These are phyloP conservation scores for Adelphocoris suturalis DNA, from an alignment of 2,888 invertebrate genomes.

Conservation along the genomic window DNA sequence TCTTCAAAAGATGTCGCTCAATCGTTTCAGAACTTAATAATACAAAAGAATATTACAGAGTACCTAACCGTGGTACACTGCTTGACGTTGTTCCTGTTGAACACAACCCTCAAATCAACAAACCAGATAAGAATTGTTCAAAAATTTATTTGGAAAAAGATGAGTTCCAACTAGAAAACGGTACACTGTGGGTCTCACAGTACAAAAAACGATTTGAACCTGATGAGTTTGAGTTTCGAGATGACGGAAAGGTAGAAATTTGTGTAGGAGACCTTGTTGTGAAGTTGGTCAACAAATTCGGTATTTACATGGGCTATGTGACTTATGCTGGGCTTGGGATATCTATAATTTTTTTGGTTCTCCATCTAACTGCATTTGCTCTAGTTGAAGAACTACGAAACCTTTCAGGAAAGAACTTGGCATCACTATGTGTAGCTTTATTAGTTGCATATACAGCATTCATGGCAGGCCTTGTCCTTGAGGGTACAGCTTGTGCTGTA, in stretches of 20 bases:
- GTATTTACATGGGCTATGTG: constrained; percentile 78
- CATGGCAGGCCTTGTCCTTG: constrained; percentile 78
- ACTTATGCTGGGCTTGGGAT: constrained; percentile 79
- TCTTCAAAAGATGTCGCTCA: constrained; percentile 79
- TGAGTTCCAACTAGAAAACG: constrained; percentile 78
- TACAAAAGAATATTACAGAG: constrained; percentile 35
- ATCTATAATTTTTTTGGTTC: constrained; percentile 79
- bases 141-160: constrained; percentile 78
- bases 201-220: constrained; percentile 77
- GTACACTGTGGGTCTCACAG: constrained; percentile 77
- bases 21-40: constrained; percentile 77
- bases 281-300: constrained; percentile 78
- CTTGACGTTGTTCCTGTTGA: constrained; percentile 29
- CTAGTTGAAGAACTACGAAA: constrained; percentile 80
- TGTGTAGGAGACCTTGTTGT: constrained; percentile 77
- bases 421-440: constrained; percentile 80
- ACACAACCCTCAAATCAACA: neutral
- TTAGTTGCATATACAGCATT: constrained; percentile 80
- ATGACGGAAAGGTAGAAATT: constrained; percentile 78
- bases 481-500: constrained; percentile 78
- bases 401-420: constrained; percentile 80
- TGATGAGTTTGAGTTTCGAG: constrained; percentile 77
- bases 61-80: neutral
- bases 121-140: constrained; percentile 76
- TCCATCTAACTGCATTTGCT: constrained; percentile 79